A percentile compares a stretch with the other conserved stretches of the same genome.
phyloP scores from a whole-genome alignment of 2,113 vertebrate species.

The Chaetodon auriga region DNA sequence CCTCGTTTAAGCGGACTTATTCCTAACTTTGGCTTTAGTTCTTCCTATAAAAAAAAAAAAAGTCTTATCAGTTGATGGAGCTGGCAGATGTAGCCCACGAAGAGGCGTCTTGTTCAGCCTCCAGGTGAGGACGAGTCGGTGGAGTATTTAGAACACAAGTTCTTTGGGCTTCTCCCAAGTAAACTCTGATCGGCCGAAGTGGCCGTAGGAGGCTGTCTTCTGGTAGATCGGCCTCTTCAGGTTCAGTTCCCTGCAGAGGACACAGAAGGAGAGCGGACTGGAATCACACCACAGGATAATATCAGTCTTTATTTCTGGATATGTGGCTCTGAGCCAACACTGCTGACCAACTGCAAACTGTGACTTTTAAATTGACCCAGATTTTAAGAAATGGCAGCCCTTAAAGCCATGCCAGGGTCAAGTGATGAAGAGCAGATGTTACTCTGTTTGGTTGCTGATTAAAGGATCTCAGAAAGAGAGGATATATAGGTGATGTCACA shows the following conservation, averaged over 20 bases:
- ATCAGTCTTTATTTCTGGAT: no score
- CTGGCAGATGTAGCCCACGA: constrained; percentile 22
- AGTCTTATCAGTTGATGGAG: constrained; percentile 18
- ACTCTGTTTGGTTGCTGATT: no score
- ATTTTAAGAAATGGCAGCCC: no score
- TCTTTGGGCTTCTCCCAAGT: constrained; percentile 93
- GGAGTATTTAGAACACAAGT: constrained; percentile 83
- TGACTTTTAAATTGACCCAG: no score
- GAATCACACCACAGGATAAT: background rate
- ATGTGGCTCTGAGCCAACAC: no score
- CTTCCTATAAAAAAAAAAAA: constrained; percentile 42
- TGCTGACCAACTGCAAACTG: no score
- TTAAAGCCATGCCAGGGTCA: no score
- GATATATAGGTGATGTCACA: no score
- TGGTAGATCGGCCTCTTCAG: constrained; percentile 96
- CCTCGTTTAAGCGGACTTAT: constrained; percentile 46
- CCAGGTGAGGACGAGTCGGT: constrained; percentile 20
- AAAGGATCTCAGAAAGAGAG: no score
- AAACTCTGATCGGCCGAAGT: constrained; percentile 94
- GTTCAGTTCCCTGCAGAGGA: constrained; percentile 89
- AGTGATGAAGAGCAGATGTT: no score
- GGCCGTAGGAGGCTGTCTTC: constrained; percentile 95
- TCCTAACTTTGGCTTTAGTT: constrained; percentile 54
- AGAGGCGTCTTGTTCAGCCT: constrained; percentile 15
- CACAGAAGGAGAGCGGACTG: background rate